These are phyloP conservation scores for Calephelis perditalis DNA, from an alignment of 2,888 invertebrate genomes.

Conservation along the genomic window DNA sequence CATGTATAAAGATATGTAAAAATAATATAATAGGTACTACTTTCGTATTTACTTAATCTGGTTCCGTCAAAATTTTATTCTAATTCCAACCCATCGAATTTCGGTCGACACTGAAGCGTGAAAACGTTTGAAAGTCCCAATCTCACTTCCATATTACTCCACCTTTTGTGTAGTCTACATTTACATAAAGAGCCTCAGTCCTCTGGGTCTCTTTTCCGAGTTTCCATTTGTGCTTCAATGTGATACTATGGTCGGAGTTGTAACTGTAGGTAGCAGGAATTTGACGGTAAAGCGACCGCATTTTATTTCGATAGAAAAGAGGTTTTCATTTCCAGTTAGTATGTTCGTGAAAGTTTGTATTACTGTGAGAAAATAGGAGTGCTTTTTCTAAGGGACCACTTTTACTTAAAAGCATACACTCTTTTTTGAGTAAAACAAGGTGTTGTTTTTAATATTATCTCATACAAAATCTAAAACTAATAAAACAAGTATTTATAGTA, in stretches of 20 bases:
- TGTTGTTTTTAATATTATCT: too few relatives aligned
- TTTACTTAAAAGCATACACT: not conserved
- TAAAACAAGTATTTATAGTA: too few relatives aligned
- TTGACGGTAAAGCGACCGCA: slow-evolving; percentile 48
- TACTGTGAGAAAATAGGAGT: not conserved
- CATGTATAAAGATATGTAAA: too few relatives aligned
- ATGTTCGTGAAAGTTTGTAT: not conserved
- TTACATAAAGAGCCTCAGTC: slow-evolving; percentile 71
- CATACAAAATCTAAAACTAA: too few relatives aligned
- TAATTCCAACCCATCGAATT: slow-evolving; percentile 44
- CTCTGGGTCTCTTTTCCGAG: slow-evolving; percentile 68
- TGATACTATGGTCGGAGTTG: slow-evolving; percentile 41
- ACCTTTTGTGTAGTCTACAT: slow-evolving; percentile 65
- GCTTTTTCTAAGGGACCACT: not conserved
- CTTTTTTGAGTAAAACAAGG: not conserved
- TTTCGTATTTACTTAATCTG: slow-evolving; percentile 2
- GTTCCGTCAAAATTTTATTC: slow-evolving; percentile 36
- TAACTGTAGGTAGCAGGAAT: slow-evolving; percentile 37
- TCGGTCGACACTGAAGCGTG: slow-evolving; percentile 43
- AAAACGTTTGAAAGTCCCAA: slow-evolving; percentile 52
- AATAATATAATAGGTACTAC: too few relatives aligned
- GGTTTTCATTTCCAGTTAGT: slow-evolving; percentile 8
- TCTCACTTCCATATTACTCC: slow-evolving; percentile 61
- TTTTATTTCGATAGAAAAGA: slow-evolving; percentile 46
- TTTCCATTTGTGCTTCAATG: slow-evolving; percentile 68